Base-by-base conservation (phyloP, 2,888 invertebrate species). In the Diaperis boleti region DNA sequence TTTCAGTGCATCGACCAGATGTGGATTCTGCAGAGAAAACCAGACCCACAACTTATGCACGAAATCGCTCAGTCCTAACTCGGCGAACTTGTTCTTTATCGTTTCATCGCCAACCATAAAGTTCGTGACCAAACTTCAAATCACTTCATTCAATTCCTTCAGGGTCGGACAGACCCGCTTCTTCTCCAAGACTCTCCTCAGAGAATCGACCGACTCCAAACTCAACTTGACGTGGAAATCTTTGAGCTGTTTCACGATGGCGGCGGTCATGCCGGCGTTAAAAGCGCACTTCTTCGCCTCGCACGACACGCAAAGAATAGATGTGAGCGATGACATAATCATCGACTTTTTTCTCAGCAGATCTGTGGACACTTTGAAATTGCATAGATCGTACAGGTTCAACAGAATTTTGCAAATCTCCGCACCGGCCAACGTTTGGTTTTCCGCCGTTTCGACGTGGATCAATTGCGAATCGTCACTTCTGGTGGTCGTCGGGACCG, bases 1-100 rank as follows among this genome's bases (percentile, higher is more conserved):
- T 70, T 85, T 85, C 54, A 89, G 78, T 10, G 85, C 83, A 11
- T 86, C 83, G 1, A 82, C 79, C 2, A 88, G 74, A 33, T 87
- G 78, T 44, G 78, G 79, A 47, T 86, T 86, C 15, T 86, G 86
- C 70, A 86, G 82, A 74, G 84, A 84, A 71, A 87, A 86, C 89
- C 90, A 90, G 1, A 85, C 82, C 90, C 90, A 90, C 69, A 90
- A 79, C 68, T 88, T 86, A 72, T 87, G 86, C 7, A 89, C 74
- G 0, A 87, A 82, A 64, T 86, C 84, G 0, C 87, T 84, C 18
- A 89, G 75, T 52, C 85, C 85, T 31, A 83, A 80, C 15, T 84
- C 82, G 0, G 86, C 85, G 18, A 86, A 84, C 22, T 80, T 79
- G 13, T 83, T 83, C 74, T 90, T 90, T 0, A 86, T 86, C 0